Evolutionary conservation across 2,113 vertebrate genomes (phyloP), one percentile per base, ranked within the genome.

Genomic region (Proterorhinus semilunaris): DNA sequence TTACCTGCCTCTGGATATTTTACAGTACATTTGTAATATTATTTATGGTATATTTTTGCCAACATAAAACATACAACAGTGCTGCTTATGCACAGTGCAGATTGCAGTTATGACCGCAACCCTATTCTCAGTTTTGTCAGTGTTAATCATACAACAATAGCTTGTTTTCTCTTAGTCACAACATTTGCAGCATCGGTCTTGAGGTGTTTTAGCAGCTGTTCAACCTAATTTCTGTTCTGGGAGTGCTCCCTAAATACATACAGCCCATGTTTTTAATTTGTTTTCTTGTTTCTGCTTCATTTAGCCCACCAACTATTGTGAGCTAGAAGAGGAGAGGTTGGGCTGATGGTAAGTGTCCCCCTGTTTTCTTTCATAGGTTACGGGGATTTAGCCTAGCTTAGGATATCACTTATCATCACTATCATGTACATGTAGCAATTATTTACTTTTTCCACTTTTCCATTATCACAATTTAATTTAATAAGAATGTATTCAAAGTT

Each of bases 311-410:
- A 84, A 79, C 87, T 85, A 83, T 78, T 85, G 86, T 88, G 88
- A 91, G 90, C 80, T 88, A 86, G 88, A 89, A 84, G 90, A 90
- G 83, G 87, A 86, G 79, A 90, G 81, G 90, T 89, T 79, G 90
- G 86, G 86, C 92, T 83, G 84, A 93, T 92, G 92, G 92, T 93
- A 91, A 89, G 92, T 51, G 61, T 50, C 72, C 50, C 78, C 10
- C 77, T 59, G 75, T 55, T 10, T 43, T 62, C 74, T 75, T 70
- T 82, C 4, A 62, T 69, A 62, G 50, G 36, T 43, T 1, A 9
- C 8, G 43, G 57, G 11, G 6, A 42, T 8, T 59, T 13, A 27
- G 17, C 9, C 9, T 36, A 57, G 54, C 6, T 7, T 55, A 27
- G 17, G 4, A 42, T 13, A 16, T 36, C 21, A 76, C 54, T 49